These are phyloP conservation scores for Siniperca scherzeri DNA, from an alignment of 2,797 vertebrate genomes.

Conservation along the genomic window DNA sequence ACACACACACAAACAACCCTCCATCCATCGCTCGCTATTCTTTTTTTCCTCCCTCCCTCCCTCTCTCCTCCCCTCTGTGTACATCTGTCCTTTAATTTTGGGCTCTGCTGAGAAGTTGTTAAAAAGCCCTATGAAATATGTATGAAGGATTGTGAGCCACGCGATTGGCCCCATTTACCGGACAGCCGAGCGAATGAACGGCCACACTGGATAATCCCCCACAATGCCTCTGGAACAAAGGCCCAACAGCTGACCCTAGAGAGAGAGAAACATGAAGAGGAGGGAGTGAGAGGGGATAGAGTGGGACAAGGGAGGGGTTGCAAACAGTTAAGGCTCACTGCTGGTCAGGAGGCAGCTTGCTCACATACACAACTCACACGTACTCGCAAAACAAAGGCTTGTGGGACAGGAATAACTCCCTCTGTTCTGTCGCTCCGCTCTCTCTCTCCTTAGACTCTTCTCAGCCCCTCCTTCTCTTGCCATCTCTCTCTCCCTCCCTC, in stretches of 20 bases:
- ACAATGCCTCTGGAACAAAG: slow-evolving; percentile 99
- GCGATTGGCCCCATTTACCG: slow-evolving; percentile 93
- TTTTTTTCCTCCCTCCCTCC: slow-evolving; percentile 59
- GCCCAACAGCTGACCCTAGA: slow-evolving; percentile 99
- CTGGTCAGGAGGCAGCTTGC: slow-evolving; percentile 87
- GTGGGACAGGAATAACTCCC: slow-evolving; percentile 95
- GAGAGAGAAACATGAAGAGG: slow-evolving; percentile 78
- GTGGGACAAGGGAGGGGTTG: slow-evolving; percentile 63
- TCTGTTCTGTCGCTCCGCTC: slow-evolving; percentile 69
- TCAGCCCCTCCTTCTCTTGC: slow-evolving; percentile 73
- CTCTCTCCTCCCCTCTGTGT: slow-evolving; percentile 79
- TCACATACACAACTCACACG: slow-evolving; percentile 84
- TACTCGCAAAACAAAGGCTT: slow-evolving; percentile 91
- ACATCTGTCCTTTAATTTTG: slow-evolving; percentile 86
- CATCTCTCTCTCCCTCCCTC: slow-evolving; percentile 85
- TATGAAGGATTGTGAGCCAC: slow-evolving; percentile 94
- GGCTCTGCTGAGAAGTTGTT: slow-evolving; percentile 82
- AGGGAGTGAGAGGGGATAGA: slow-evolving; percentile 2
- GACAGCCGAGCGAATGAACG: slow-evolving; percentile 90
- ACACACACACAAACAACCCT: slow-evolving; percentile 10
- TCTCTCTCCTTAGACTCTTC: slow-evolving; percentile 85
- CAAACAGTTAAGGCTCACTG: slow-evolving; percentile 95
- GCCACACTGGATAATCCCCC: slow-evolving; percentile 98
- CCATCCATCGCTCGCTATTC: slow-evolving; percentile 16
- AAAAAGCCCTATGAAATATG: slow-evolving; percentile 86